Conservation (phyloP, 2,797 vertebrate genomes). For the Cossypha dichroa region DNA sequence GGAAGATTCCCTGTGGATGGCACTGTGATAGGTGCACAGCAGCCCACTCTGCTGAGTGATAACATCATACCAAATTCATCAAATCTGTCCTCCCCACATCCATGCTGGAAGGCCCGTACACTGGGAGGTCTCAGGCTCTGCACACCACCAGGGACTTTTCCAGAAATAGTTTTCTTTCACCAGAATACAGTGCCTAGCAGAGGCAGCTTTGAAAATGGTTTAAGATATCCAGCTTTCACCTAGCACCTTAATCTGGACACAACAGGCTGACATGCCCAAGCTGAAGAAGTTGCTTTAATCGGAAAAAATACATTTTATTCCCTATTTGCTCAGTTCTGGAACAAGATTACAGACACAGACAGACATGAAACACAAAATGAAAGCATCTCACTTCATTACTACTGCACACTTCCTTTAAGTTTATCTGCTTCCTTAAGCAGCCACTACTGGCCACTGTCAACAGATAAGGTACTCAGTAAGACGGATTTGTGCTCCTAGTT, state of each 20-base stretch:
- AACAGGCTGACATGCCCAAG: background rate
- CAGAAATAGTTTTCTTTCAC: background rate
- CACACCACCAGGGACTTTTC: background rate
- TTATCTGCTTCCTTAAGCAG: background rate
- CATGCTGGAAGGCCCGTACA: rapidly evolving
- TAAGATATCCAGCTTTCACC: background rate
- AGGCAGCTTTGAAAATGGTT: background rate
- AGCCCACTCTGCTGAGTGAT: background rate
- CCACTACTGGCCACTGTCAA: background rate
- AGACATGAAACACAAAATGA: background rate
- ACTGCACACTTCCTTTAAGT: background rate
- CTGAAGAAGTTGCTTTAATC: background rate
- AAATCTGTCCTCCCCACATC: background rate
- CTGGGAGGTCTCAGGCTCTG: background rate
- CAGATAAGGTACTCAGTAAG: background rate
- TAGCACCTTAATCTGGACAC: background rate
- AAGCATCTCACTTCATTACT: background rate
- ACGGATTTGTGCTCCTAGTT: background rate
- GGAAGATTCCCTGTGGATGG: background rate
- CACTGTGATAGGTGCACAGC: background rate
- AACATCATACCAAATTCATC: background rate
- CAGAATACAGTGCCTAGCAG: background rate
- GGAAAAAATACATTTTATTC: background rate
- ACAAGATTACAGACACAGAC: background rate
- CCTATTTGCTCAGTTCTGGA: background rate